A percentile compares a stretch with the other conserved stretches of the same genome.
Conservation (phyloP, 2,797 vertebrate species). For the Phaenicophaeus curvirostris region DNA sequence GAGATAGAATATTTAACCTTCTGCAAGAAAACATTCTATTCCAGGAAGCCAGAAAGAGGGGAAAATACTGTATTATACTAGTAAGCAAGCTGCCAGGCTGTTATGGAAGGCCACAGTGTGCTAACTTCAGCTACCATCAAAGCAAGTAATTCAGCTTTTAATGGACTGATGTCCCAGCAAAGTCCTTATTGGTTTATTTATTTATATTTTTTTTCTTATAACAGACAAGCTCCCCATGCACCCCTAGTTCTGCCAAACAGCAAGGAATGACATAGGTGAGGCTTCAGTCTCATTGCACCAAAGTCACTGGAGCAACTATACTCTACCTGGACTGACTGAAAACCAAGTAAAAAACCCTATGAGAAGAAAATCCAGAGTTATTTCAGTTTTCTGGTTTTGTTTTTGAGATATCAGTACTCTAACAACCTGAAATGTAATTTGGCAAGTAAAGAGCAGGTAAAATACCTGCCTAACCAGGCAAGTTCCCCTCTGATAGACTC, state of each 20-base stretch:
- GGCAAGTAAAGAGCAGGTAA: not conserved
- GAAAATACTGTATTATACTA: not conserved
- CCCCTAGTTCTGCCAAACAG: not conserved
- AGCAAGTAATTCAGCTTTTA: not conserved
- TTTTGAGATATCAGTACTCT: not conserved
- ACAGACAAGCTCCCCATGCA: not conserved
- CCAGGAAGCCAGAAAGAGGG: not conserved
- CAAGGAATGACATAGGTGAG: not conserved
- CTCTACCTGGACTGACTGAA: not conserved
- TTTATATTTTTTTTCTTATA: not conserved
- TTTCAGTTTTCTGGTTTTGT: not conserved
- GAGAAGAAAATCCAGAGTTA: not conserved
- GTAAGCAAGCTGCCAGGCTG: not conserved
- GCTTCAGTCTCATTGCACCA: not conserved
- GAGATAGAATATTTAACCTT: not conserved
- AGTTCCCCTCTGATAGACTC: not conserved
- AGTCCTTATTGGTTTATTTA: rapidly evolving
- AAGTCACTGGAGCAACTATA: not conserved
- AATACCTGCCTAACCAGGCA: not conserved
- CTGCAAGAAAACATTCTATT: not conserved
- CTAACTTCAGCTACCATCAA: not conserved
- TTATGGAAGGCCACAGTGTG: not conserved
- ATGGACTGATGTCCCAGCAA: not conserved
- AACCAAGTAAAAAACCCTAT: not conserved
- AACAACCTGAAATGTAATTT: not conserved